Conservation (phyloP, 2,113 vertebrate species). For the Verasper variegatus region DNA sequence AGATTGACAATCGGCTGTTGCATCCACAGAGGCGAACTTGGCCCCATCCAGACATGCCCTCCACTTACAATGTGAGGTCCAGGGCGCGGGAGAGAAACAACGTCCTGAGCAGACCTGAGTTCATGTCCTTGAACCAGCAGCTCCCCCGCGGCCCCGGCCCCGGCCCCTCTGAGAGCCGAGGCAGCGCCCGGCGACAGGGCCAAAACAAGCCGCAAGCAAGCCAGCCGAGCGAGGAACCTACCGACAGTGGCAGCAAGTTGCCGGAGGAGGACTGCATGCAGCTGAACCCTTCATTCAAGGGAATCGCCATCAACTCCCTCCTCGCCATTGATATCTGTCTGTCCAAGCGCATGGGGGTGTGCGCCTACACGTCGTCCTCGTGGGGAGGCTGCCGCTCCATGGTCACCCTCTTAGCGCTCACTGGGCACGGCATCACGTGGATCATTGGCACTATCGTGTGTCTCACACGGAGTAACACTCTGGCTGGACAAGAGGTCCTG, state of each 20-base stretch:
- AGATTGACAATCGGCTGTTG: constrained; percentile 31
- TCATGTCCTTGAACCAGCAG: constrained; percentile 91
- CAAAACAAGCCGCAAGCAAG: constrained; percentile 62
- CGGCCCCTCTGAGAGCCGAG: constrained; percentile 78
- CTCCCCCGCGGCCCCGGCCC: constrained; percentile 72
- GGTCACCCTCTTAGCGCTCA: constrained; percentile 91
- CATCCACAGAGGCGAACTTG: constrained; percentile 23
- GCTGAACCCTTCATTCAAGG: constrained; percentile 95
- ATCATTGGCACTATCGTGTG: constrained; percentile 93
- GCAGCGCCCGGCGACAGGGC: constrained; percentile 72
- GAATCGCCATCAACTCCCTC: constrained; percentile 93
- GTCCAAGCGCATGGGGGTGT: constrained; percentile 95
- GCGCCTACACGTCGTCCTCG: constrained; percentile 87
- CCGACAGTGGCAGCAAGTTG: constrained; percentile 82
- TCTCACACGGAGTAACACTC: constrained; percentile 92
- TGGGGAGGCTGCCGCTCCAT: constrained; percentile 95
- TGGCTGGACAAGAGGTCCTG: constrained; percentile 95
- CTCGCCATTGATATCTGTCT: constrained; percentile 96
- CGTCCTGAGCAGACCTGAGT: constrained; percentile 90
- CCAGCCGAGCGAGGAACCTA: constrained; percentile 70
- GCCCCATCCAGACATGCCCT: constrained; percentile 84
- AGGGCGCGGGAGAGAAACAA: constrained; percentile 88
- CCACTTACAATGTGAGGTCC: constrained; percentile 80
- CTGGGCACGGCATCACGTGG: constrained; percentile 94
- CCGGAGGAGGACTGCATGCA: constrained; percentile 98